Evolutionary conservation across 2,888 invertebrate genomes (phyloP), one percentile per base, ranked within the genome.

Genomic region (Elgonia sp.): DNA sequence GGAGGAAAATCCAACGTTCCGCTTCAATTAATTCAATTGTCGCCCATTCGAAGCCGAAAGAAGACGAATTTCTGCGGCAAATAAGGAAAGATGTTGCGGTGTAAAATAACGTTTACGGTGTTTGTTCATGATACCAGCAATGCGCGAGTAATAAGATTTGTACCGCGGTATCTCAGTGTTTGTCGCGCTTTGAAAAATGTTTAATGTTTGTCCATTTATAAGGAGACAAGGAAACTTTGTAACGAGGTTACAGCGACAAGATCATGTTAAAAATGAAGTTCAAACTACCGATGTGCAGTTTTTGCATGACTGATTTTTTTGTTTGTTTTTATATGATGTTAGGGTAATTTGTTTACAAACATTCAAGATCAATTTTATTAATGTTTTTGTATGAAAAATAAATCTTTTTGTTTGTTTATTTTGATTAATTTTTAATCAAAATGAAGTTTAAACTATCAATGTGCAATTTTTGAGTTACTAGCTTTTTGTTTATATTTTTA

Each of bases 151-250:
- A 79, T 67, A 69, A 79, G 79, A 79, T 79, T 69, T 79, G 69
- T 42, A n/a, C 39, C 39, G 42, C 79, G 42, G 79, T 60, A 60
- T 79, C 69, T 69, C n/a, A 37, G 69, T 79, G 79, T 79, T 79
- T 79, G 69, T 60, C 69, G 79, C 79, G 29, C 69, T 69, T 79
- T 60, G 69, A 79, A 79, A 79, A 79, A 79, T 79, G 69, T 60
- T 79, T 60, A 60, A 79, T 79, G 69, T 69, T 79, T 57, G 67
- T 60, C 67, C 69, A 79, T 69, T 79, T 79, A 69, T 79, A 79
- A 77, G 53, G 20, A 63, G 79, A 67, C 79, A 67, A 55, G 79
- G 53, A 67, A 79, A 79, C 79, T 79, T 79, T 14, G 55, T 67
- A 79, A 79, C 79, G 79, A 79, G 67, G 67, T 79, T 79, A 79